Evolutionary conservation across 2,888 invertebrate species (phyloP), one percentile per base, ranked within the genome.

Genomic region (Sycophila texana): DNA sequence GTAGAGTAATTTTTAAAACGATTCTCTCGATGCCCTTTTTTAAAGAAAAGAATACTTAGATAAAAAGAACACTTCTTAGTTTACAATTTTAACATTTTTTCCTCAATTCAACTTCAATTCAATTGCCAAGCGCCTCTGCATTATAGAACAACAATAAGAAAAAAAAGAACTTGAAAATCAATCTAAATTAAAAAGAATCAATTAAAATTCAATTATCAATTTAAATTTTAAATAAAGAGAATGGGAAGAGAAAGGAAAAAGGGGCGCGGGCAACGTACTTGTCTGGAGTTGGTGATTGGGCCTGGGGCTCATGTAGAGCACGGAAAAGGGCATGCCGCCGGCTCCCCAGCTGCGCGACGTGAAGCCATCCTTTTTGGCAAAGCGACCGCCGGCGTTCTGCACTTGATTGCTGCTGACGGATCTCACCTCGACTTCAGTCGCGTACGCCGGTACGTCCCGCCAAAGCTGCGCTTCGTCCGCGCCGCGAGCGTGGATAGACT

Each of bases 261-360:
- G 26, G 26, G 51, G 1, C 13, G 10, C 1, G 1, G 13, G 2
- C 2, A 14, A 67, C 16, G 14, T 77, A 72, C 78, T 77, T 57
- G 77, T 4, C 4, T 58, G 14, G 4, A 74, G 26, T 7, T 47
- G 57, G 51, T 70, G 74, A 22, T 63, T 78, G n/a, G 58, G 39
- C 14, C 88, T 85, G 3, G 86, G 74, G 4, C 87, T 90, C 89
- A 91, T 90, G 83, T 92, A 92, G 10, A 92, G 89, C 18, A 92
- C 91, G 66, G 91, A 92, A 84, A 92, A 92, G 0, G 92, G 92
- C 90, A 92, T 90, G 20, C 92, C 92, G 7, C 91, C 91, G 2
- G 91, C 92, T n/a, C 91, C 91, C 92, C 92, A 92, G 16, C 91
- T 91, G 30, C 91, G 89, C 1, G 92, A 91, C 81, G 89, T 86